These are phyloP conservation scores for Drosophila cardini DNA, from an alignment of 1,140 invertebrate genomes.

Conservation along the genomic window DNA sequence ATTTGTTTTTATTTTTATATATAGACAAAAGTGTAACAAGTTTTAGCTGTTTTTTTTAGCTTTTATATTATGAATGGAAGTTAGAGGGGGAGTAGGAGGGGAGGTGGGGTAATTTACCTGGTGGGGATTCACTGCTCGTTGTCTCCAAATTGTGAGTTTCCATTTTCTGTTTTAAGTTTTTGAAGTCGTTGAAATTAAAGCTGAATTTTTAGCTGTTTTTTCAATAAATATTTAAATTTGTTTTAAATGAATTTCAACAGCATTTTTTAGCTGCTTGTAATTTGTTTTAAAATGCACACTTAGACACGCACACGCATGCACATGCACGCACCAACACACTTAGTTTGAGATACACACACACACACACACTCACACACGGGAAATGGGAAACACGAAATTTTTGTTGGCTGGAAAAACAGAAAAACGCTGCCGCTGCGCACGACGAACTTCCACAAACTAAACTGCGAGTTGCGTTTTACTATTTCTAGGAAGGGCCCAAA, in stretches of 20 bases:
- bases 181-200: not conserved
- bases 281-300: constrained; percentile 28
- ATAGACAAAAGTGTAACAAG: constrained; percentile 63
- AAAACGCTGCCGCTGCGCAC: constrained; percentile 82
- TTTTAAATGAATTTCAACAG: not conserved
- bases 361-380: constrained; percentile 7
- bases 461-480: constrained; percentile 78
- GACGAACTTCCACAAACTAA: constrained; percentile 80
- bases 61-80: not conserved
- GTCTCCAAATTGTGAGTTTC: constrained; percentile 26
- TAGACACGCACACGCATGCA: constrained; percentile 13
- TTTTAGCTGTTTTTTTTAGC: constrained; percentile 37
- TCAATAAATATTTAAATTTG: not conserved
- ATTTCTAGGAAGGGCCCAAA: constrained; percentile 73
- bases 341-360: constrained; percentile 23
- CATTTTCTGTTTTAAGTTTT: not conserved
- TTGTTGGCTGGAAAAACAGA: not conserved
- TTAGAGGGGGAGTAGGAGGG: not conserved
- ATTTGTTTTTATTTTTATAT: constrained; percentile 58
- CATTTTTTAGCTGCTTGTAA: constrained; percentile 23
- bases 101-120: not conserved
- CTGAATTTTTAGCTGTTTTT: not conserved
- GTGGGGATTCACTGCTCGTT: not conserved
- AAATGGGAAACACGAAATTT: constrained; percentile 6
- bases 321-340: not conserved